phyloP scores from a whole-genome alignment of 2,113 vertebrate genomes.

The Mionectes macconnelli region DNA sequence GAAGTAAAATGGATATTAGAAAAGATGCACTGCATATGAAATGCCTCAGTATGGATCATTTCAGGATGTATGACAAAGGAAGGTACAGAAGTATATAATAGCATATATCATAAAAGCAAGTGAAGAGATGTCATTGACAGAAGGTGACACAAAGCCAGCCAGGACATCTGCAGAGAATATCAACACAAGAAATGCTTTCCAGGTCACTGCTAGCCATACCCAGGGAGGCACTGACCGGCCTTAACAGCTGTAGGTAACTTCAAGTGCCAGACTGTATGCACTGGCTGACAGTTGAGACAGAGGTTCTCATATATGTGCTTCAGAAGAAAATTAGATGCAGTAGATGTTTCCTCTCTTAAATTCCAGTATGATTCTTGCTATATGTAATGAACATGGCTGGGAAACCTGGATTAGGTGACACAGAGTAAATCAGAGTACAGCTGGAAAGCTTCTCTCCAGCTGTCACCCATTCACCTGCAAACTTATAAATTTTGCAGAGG shows the following conservation, averaged over 20 bases:
- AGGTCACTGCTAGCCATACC: background rate
- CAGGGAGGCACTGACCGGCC: background rate
- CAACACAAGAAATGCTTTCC: background rate
- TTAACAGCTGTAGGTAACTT: background rate
- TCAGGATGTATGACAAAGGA: background rate
- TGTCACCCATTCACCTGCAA: background rate
- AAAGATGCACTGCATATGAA: background rate
- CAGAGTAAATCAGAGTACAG: background rate
- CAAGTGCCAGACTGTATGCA: background rate
- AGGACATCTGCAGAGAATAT: background rate
- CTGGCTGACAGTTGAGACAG: background rate
- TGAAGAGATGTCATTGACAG: background rate
- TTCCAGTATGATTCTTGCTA: background rate
- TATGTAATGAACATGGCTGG: background rate
- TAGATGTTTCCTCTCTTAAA: background rate
- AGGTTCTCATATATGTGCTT: accelerated
- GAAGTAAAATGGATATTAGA: background rate
- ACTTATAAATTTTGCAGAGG: background rate
- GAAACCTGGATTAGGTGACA: background rate
- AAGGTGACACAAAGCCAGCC: background rate
- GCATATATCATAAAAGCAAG: background rate
- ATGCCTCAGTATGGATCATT: background rate
- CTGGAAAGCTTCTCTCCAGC: background rate
- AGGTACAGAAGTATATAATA: background rate
- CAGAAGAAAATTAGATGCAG: background rate